Conservation (phyloP, 2,113 vertebrate genomes). For the Chelonoidis abingdonii region DNA sequence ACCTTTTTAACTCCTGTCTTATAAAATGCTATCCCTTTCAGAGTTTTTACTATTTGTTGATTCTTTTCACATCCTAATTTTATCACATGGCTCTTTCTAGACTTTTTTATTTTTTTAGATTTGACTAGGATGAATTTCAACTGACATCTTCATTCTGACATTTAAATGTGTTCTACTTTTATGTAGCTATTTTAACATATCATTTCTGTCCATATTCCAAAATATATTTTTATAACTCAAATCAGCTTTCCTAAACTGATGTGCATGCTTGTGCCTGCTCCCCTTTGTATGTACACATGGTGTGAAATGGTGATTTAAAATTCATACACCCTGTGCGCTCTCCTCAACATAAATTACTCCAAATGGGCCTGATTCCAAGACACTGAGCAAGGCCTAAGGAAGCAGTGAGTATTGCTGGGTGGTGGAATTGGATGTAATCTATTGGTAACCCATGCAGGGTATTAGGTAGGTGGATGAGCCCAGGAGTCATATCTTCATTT, state of each 20-base stretch:
- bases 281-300: neutral
- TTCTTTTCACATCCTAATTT: neutral
- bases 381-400: neutral
- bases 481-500: neutral
- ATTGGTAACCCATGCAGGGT: neutral
- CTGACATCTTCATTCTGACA: neutral
- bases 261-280: neutral
- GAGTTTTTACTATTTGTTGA: neutral
- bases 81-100: neutral
- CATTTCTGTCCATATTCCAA: neutral
- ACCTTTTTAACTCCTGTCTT: no score
- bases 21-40: neutral
- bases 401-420: neutral
- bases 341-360: neutral
- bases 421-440: neutral
- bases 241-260: neutral
- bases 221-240: neutral
- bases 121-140: neutral
- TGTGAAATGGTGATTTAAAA: neutral
- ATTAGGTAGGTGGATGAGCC: neutral
- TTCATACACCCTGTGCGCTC: neutral
- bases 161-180: neutral
- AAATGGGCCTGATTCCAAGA: neutral
- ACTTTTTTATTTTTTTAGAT: neutral
- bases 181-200: neutral